A percentile compares a stretch with the other conserved stretches of the same genome.
These are phyloP conservation scores for Globia sparganii DNA, from an alignment of 2,888 invertebrate species.

Conservation along the genomic window DNA sequence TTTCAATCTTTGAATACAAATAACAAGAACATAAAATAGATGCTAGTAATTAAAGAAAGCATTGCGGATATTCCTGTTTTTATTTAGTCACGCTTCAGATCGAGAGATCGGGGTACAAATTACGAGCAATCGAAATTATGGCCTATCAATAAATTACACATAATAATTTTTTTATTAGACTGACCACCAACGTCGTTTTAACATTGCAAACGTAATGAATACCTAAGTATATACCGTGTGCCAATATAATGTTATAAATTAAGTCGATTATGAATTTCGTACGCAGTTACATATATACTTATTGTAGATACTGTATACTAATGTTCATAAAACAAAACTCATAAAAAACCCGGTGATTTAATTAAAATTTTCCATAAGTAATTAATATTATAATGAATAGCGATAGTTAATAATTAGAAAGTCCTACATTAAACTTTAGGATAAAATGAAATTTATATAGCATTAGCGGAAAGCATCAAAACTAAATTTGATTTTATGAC, in stretches of 20 bases:
- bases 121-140: conserved; percentile 81
- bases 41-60: conserved; percentile 44
- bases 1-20: conserved; percentile 43
- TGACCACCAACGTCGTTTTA: conserved; percentile 77
- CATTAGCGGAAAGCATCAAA: conserved; percentile 17
- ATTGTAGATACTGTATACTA: conserved; percentile 18
- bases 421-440: conserved; percentile 1
- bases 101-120: conserved; percentile 75
- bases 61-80: conserved; percentile 64
- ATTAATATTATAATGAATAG: conserved; percentile 4
- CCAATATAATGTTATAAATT: conserved; percentile 36
- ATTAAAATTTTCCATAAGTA: conserved; percentile 1
- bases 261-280: conserved; percentile 16
- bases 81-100: conserved; percentile 74
- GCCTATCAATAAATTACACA: conserved; percentile 77
- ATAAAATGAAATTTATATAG: neutral
- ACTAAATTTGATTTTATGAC: conserved; percentile 54
- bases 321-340: conserved; percentile 20
- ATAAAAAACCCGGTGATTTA: conserved; percentile 7
- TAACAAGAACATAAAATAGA: conserved; percentile 39
- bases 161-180: conserved; percentile 71
- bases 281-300: neutral
- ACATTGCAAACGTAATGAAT: conserved; percentile 45
- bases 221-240: conserved; percentile 14
- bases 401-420: neutral